phyloP scores from a whole-genome alignment of 1,140 invertebrate genomes.

The Cydia amplana region DNA sequence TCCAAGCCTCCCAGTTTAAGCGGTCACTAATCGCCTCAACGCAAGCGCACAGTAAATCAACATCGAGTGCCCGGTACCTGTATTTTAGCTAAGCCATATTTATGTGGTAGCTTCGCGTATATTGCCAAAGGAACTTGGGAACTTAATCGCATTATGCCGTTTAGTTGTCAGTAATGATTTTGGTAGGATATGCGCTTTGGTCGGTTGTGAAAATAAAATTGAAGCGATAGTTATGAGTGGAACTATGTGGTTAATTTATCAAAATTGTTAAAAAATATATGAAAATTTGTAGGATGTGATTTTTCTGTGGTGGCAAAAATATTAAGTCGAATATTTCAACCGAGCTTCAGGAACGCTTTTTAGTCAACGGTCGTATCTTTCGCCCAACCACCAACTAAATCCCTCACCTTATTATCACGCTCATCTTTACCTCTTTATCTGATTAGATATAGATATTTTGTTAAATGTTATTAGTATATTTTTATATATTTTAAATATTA shows the following conservation, averaged over 20 bases:
- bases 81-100: slow-evolving; percentile 24
- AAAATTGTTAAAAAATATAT: too few relatives aligned
- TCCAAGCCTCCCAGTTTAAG: slow-evolving; percentile 16
- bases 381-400: too few relatives aligned
- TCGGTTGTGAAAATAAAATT: too few relatives aligned
- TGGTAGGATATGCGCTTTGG: neutral
- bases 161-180: neutral
- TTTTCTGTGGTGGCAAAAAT: too few relatives aligned
- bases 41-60: slow-evolving; percentile 37
- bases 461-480: too few relatives aligned
- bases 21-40: slow-evolving; percentile 14
- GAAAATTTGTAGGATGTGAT: too few relatives aligned
- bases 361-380: neutral
- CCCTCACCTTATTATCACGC: too few relatives aligned
- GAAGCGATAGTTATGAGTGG: too few relatives aligned
- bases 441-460: too few relatives aligned
- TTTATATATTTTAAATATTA: too few relatives aligned
- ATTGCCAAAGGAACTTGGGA: slow-evolving; percentile 2
- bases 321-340: neutral
- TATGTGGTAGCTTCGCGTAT: slow-evolving; percentile 15
- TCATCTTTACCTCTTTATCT: too few relatives aligned
- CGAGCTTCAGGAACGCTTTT: neutral
- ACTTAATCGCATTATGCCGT: slow-evolving; percentile 18
- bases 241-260: too few relatives aligned
- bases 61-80: slow-evolving; percentile 22